Conservation (phyloP, 2,888 invertebrate species). For the Aphodius sticticus region DNA sequence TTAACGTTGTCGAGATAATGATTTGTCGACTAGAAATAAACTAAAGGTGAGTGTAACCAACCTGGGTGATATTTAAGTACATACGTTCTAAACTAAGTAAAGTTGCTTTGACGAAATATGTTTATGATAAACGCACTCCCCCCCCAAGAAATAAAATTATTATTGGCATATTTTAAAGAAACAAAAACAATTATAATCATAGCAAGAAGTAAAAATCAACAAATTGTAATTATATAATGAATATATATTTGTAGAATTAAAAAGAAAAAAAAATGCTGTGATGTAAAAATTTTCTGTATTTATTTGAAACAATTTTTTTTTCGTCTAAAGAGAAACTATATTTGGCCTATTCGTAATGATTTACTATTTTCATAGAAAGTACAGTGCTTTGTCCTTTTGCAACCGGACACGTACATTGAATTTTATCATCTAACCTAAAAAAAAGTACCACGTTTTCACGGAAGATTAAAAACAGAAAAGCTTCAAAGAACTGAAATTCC, state of each 20-base stretch:
- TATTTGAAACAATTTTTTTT: slow-evolving; percentile 51
- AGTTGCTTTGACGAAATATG: slow-evolving; percentile 25
- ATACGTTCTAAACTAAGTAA: not conserved
- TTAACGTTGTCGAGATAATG: not conserved
- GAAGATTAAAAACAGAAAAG: not conserved
- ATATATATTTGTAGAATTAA: slow-evolving; percentile 40
- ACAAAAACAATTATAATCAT: slow-evolving; percentile 14
- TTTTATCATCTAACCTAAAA: not conserved
- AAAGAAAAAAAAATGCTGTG: slow-evolving; percentile 52
- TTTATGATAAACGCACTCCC: not conserved
- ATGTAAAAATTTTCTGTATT: slow-evolving; percentile 55
- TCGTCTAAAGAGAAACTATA: slow-evolving; percentile 34
- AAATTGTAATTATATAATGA: slow-evolving; percentile 37
- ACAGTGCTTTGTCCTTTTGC: not conserved
- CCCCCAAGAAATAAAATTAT: not conserved
- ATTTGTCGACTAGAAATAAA: no score
- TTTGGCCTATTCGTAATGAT: slow-evolving; percentile 39
- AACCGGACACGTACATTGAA: not conserved
- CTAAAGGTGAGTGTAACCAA: not conserved
- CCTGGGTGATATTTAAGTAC: not conserved
- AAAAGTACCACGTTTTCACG: not conserved
- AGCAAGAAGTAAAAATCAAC: slow-evolving; percentile 30
- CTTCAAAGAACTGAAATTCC: not conserved
- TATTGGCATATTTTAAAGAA: slow-evolving; percentile 31
- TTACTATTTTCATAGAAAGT: slow-evolving; percentile 27